phyloP scores from a whole-genome alignment of 1,140 invertebrate species.

The Psix sp. region DNA sequence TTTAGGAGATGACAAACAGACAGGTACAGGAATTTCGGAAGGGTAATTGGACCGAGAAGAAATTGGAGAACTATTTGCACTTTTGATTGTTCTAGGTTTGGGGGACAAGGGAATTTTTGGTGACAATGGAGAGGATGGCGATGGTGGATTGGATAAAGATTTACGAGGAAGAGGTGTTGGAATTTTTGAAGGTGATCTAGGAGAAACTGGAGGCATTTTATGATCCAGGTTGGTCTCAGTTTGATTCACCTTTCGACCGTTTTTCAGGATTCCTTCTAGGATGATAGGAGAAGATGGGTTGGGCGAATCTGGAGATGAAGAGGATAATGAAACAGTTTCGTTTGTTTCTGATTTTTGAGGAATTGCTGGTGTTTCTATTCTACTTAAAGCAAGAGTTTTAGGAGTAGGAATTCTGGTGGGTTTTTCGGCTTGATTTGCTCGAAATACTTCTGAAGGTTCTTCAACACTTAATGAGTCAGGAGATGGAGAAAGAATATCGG shows the following conservation, averaged over 20 bases:
- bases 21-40: constrained; percentile 64
- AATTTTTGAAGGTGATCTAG: constrained; percentile 68
- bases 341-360: constrained; percentile 3
- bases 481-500: no score
- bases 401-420: constrained; percentile 26
- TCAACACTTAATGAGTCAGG: no score
- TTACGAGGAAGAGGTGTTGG: constrained; percentile 72
- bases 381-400: constrained; percentile 26
- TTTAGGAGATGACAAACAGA: constrained; percentile 25
- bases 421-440: constrained; percentile 13
- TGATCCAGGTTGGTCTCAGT: constrained; percentile 5
- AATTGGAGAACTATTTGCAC: constrained; percentile 2
- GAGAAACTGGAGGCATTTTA: constrained; percentile 37
- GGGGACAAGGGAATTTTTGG: constrained; percentile 31
- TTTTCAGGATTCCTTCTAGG: constrained; percentile 38
- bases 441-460: no score
- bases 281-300: constrained; percentile 22
- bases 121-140: constrained; percentile 27
- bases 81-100: constrained; percentile 40
- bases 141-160: constrained; percentile 45
- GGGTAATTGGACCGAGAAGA: constrained; percentile 12
- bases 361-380: constrained; percentile 1
- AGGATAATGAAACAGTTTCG: constrained; percentile 6
- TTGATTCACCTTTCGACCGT: constrained; percentile 4
- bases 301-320: constrained; percentile 10